Evolutionary conservation across 1,140 invertebrate genomes (phyloP).

Genomic region (Tribolium castaneum): DNA sequence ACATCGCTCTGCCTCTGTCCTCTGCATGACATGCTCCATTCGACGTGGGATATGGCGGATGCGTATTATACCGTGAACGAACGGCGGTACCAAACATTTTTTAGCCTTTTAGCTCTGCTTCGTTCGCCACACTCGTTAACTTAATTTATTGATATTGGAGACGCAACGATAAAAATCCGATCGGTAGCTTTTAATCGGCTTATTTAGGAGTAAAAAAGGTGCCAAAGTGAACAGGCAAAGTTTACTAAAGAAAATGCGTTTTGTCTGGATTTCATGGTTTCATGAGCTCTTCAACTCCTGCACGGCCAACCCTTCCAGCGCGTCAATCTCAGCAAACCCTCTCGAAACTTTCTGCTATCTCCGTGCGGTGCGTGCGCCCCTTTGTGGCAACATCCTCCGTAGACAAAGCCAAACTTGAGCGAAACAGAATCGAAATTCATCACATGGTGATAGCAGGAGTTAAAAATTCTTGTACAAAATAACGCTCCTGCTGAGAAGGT

Average conservation of each 20-base stretch:
- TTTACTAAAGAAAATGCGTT: too few relatives aligned
- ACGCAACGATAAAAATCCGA: background rate
- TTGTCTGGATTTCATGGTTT: too few relatives aligned
- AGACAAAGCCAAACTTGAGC: background rate
- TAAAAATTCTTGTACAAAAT: background rate
- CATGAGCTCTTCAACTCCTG: background rate
- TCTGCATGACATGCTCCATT: conserved; percentile 56
- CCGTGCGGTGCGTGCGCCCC: background rate
- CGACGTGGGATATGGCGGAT: conserved; percentile 57
- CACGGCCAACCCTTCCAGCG: background rate
- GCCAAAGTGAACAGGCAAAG: too few relatives aligned
- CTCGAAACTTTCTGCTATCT: background rate
- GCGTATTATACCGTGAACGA: conserved; percentile 56
- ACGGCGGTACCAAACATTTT: conserved; percentile 47
- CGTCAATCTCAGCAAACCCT: background rate
- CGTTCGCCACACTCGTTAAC: background rate
- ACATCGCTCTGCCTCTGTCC: conserved; percentile 47
- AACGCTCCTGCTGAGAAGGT: background rate
- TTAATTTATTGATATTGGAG: background rate
- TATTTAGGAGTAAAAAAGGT: too few relatives aligned
- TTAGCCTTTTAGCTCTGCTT: background rate
- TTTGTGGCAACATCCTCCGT: background rate
- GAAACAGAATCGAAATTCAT: background rate
- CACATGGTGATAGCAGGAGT: background rate
- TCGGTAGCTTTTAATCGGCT: too few relatives aligned